Percentiles rank a stretch among this genome's conserved stretches.
These are phyloP conservation scores for Apoderus coryli DNA, from an alignment of 2,888 invertebrate species.

Conservation along the genomic window DNA sequence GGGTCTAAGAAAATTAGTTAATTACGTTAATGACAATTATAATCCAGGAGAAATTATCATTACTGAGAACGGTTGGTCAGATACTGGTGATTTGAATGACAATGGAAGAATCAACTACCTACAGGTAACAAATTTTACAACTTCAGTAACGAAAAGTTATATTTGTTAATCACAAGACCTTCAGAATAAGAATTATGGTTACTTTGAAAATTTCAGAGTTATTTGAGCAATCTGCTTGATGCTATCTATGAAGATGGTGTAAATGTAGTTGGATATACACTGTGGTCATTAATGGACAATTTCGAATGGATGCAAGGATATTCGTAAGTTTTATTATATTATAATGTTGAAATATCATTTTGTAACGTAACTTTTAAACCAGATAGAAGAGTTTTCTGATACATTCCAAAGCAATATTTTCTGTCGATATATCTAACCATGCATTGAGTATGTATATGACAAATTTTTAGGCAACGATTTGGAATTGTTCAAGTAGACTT, in stretches of 20 bases:
- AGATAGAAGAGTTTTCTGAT: too few relatives aligned
- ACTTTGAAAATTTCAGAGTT: too few relatives aligned
- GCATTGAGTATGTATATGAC: background rate
- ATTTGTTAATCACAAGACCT: too few relatives aligned
- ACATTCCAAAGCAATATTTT: too few relatives aligned
- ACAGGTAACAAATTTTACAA: conserved; percentile 9
- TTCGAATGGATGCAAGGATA: conserved; percentile 1
- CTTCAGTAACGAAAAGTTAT: too few relatives aligned
- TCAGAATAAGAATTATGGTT: too few relatives aligned
- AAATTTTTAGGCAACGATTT: conserved; percentile 42
- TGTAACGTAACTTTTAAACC: too few relatives aligned
- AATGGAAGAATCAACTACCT: conserved; percentile 12
- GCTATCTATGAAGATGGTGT: conserved; percentile 2
- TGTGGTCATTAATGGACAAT: background rate
- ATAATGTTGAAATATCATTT: too few relatives aligned
- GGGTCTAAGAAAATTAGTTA: conserved; percentile 12
- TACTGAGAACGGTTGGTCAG: conserved; percentile 11
- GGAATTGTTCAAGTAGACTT: conserved; percentile 54
- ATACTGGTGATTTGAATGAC: conserved; percentile 9
- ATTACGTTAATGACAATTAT: conserved; percentile 12
- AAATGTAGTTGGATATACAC: conserved; percentile 1
- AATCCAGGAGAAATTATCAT: conserved; percentile 9
- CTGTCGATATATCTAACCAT: too few relatives aligned
- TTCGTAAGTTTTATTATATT: too few relatives aligned
- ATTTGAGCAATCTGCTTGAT: background rate